Evolutionary conservation across 53 echinoderm and acorn worm species (phyloP), one percentile per base, ranked within the genome.

Genomic region (Paracentrotus lividus): DNA sequence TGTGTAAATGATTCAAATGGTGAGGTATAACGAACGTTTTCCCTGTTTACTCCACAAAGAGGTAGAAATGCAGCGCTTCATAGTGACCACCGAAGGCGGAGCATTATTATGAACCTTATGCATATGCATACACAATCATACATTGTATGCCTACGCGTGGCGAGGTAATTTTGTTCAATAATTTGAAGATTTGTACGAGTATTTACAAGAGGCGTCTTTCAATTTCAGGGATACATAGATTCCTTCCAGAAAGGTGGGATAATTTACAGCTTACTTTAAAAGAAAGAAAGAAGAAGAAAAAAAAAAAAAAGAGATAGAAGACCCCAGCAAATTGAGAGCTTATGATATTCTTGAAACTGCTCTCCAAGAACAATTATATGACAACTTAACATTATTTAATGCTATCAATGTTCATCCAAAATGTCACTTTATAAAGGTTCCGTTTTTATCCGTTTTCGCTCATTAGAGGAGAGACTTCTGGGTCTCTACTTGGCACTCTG

Each of bases 381-480:
- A 10, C 64, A 72, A 32, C 6, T 72, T 16, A 3, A 38, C 29
- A 31, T n/a, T 31, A 36, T 69, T 34, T 69, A 20, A 36, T 40
- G 31, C 65, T 8, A 69, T 40, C 16, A 72, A 5, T 20, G 40
- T 40, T 38, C 9, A 20, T n/a, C 8, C 20, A 81, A 47, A 81
- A 24, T 47, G 14, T 81, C 8, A 8, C n/a, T 81, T 81, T 47
- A 81, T 81, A 45, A 14, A 8, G 81, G 81, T 47, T 81, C 47
- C 4, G 57, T 87, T 56, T 87, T 87, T 3, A 87, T 87, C 9
- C 87, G 33, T 20, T 87, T 87, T 55, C 56, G 87, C 0, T 56
- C 55, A 21, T 38, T 56, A 8, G 55, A 12, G 34, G 20, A 18
- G 87, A 15, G 31, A 55, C 87, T 8, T 21, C 8, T 10, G 20